Evolutionary conservation across 2,888 invertebrate species (phyloP), one percentile per base, ranked within the genome.

Genomic region (Gonocerus acuteangulatus): DNA sequence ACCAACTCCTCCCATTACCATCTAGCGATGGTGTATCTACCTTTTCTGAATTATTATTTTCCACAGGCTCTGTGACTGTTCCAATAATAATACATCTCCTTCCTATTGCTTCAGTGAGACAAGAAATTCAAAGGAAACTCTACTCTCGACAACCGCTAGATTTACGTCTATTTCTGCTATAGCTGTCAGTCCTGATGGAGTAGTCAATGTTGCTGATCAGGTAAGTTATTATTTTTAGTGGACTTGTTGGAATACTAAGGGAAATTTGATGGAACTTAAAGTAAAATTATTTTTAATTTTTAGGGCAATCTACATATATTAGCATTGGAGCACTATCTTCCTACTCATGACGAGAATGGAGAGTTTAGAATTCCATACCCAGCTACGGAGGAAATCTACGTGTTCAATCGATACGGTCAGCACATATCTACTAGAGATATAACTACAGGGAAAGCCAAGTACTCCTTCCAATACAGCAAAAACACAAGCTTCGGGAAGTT

Each of bases 381-480:
- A 0, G 94, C 95, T 70, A 89, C 92, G 0, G 90, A 93, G 67
- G 96, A 97, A 77, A 82, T 95, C 64, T 94, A 93, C 72, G 89
- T 92, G 1, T 94, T 94, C 74, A 94, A 94, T 75, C 82, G 90
- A 22, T 68, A 68, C 48, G 97, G 99, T 1, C 96, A 96, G 74
- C 99, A 99, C 74, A 88, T 92, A 22, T 87, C 89, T 22, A 96
- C 96, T 1, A 90, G 89, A 73, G 95, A 95, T 74, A 78, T 95
- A 62, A 89, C 95, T 48, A 95, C 95, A n/a, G 93, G 90, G 49
- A 91, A 92, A 75, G 89, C 89, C 3, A 82, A 94, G 73, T 96
- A 95, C 75, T 90, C 93, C 49, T 97, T 97, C 79, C 80, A 95
- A 21, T 97, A 97, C 78, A 95, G 93, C 49, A 96, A 96, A 72